Conservation (phyloP, 2,113 vertebrate genomes). For the Protomyctophum bolini region DNA sequence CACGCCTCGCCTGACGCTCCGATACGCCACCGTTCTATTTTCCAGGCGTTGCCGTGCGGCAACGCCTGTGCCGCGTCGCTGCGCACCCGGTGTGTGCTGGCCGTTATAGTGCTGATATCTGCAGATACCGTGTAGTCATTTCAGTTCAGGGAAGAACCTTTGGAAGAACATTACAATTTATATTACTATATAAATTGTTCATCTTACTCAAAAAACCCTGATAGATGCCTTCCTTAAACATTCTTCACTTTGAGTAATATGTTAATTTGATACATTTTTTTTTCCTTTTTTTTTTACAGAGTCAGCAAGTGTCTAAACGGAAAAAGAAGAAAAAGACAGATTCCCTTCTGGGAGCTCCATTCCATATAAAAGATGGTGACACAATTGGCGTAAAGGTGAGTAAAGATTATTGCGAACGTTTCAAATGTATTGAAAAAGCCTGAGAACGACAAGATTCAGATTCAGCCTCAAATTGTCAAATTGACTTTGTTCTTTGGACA, state of each 20-base stretch:
- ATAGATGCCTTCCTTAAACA: neutral
- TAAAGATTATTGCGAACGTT: neutral
- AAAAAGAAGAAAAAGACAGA: slow-evolving; percentile 90
- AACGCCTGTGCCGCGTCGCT: too few relatives aligned
- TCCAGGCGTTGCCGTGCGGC: too few relatives aligned
- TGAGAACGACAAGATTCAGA: neutral
- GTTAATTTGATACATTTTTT: neutral
- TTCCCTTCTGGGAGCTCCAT: slow-evolving; percentile 84
- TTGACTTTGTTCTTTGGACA: slow-evolving; percentile 50
- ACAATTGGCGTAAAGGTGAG: slow-evolving; percentile 88
- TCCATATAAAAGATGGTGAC: slow-evolving; percentile 91
- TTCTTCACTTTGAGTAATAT: neutral
- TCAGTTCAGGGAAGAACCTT: neutral
- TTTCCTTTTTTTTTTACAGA: slow-evolving; percentile 71
- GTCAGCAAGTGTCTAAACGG: slow-evolving; percentile 87
- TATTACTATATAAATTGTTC: slow-evolving; percentile 1
- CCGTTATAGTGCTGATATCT: too few relatives aligned
- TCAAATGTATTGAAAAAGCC: neutral
- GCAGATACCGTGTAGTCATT: too few relatives aligned
- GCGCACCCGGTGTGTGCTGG: too few relatives aligned
- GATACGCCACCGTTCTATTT: too few relatives aligned
- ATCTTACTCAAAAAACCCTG: neutral
- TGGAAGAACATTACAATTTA: neutral
- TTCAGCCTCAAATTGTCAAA: neutral
- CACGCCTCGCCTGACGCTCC: too few relatives aligned